Percentiles rank a stretch among this genome's conserved stretches.
These are phyloP conservation scores for Epicauta chinensis DNA, from an alignment of 1,140 invertebrate genomes.

Conservation along the genomic window DNA sequence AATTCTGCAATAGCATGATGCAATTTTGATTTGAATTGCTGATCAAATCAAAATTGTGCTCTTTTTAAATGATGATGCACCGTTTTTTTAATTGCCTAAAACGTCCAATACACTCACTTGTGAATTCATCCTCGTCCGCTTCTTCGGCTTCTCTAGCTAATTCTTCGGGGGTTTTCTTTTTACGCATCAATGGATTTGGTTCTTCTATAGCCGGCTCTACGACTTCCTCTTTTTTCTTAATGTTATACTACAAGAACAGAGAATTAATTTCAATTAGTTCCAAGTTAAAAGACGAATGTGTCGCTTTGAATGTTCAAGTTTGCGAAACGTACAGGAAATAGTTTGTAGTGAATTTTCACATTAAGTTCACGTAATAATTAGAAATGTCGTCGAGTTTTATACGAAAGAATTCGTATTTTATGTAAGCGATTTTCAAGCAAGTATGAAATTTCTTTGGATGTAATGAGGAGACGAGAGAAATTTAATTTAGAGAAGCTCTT, in stretches of 20 bases:
- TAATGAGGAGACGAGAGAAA: too few relatives aligned
- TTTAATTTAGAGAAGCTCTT: too few relatives aligned
- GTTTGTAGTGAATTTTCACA: background rate
- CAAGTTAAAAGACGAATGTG: too few relatives aligned
- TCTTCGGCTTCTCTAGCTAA: constrained; percentile 89
- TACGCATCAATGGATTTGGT: constrained; percentile 85
- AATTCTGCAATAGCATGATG: constrained; percentile 2
- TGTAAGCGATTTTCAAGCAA: too few relatives aligned
- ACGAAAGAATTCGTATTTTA: too few relatives aligned
- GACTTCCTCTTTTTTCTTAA: constrained; percentile 90
- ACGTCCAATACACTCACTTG: constrained; percentile 67
- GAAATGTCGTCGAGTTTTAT: too few relatives aligned
- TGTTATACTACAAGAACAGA: constrained; percentile 81
- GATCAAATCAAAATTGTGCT: background rate
- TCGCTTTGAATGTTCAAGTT: too few relatives aligned
- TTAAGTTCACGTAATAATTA: too few relatives aligned
- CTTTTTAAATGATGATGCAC: constrained; percentile 30
- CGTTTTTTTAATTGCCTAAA: constrained; percentile 32
- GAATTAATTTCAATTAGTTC: constrained; percentile 15
- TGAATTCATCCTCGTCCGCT: constrained; percentile 93
- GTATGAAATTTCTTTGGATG: too few relatives aligned
- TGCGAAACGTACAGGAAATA: too few relatives aligned
- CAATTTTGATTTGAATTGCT: constrained; percentile 7
- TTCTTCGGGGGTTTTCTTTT: constrained; percentile 97
- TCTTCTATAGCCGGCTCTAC: constrained; percentile 73